Evolutionary conservation across 2,113 vertebrate species (phyloP).

Genomic region (Verasper variegatus): DNA sequence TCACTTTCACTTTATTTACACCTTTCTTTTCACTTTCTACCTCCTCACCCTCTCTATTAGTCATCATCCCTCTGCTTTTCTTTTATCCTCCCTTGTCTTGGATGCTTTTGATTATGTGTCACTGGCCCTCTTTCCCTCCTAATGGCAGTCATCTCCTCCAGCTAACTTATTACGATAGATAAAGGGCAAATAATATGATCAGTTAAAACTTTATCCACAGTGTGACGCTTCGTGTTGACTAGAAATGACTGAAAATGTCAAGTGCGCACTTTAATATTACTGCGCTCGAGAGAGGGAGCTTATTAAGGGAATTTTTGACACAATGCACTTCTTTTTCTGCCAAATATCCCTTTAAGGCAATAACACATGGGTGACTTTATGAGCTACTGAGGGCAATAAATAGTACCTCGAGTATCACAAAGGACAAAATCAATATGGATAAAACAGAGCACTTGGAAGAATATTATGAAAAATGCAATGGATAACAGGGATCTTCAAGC

Average conservation of each 20-base stretch:
- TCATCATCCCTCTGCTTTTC: background rate
- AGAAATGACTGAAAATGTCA: conserved; percentile 49
- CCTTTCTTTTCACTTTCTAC: background rate
- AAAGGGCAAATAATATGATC: conserved; percentile 43
- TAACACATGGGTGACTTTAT: conserved; percentile 37
- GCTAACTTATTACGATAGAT: conserved; percentile 36
- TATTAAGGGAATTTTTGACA: conserved; percentile 25
- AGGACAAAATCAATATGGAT: conserved; percentile 54
- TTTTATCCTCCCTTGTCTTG: background rate
- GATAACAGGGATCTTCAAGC: conserved; percentile 5
- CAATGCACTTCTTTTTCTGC: conserved; percentile 9
- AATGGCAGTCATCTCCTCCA: conserved; percentile 30
- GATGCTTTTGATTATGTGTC: conserved; percentile 3
- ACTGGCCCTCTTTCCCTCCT: conserved; percentile 11
- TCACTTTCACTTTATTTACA: background rate
- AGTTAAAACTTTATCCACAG: conserved; percentile 22
- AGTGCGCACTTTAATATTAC: conserved; percentile 33
- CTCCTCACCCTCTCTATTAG: background rate
- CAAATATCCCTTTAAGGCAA: conserved; percentile 43
- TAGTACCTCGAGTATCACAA: conserved; percentile 41
- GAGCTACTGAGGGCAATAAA: conserved; percentile 25
- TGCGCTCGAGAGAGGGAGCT: background rate
- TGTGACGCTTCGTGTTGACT: conserved; percentile 33
- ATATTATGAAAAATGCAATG: conserved; percentile 31
- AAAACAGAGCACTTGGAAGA: conserved; percentile 34